A percentile compares a stretch with the other conserved stretches of the same genome.
Conservation (phyloP, 2,888 invertebrate genomes). For the Lordiphosa andalusiaca region DNA sequence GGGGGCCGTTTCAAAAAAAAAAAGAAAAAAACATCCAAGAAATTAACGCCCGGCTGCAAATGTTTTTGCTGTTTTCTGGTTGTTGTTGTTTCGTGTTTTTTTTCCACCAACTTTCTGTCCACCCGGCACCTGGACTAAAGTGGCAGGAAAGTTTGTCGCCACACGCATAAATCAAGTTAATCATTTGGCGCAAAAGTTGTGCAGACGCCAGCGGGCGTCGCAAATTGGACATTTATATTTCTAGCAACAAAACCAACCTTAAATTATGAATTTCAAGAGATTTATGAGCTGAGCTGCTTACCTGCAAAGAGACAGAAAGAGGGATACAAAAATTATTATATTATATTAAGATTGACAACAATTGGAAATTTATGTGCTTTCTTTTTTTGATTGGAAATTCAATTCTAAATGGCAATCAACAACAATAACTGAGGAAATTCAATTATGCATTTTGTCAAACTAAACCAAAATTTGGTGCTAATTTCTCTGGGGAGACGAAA, state of each 20-base stretch:
- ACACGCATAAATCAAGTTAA: constrained; percentile 75
- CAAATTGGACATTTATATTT: constrained; percentile 75
- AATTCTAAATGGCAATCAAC: constrained; percentile 30
- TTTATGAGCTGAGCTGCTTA: constrained; percentile 49
- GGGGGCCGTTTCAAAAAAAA: constrained; percentile 1
- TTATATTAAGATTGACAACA: constrained; percentile 41
- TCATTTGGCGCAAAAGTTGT: constrained; percentile 50
- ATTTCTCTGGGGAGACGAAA: constrained; percentile 52
- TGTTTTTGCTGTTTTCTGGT: constrained; percentile 31
- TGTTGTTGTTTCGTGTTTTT: constrained; percentile 15
- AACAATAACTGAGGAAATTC: constrained; percentile 43
- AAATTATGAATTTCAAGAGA: constrained; percentile 54
- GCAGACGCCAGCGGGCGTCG: constrained; percentile 52
- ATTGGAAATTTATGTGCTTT: constrained; percentile 26
- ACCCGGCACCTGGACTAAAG: constrained; percentile 20
- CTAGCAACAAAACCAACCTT: constrained; percentile 27
- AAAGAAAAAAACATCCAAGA: constrained; percentile 33
- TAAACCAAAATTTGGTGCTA: constrained; percentile 53
- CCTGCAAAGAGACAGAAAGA: constrained; percentile 51
- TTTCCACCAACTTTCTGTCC: constrained; percentile 16
- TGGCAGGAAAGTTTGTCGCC: constrained; percentile 55
- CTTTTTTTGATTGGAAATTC: constrained; percentile 33
- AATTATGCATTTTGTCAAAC: constrained; percentile 40
- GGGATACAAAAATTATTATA: constrained; percentile 20
- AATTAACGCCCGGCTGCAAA: constrained; percentile 61